Base-by-base conservation (phyloP, 2,113 vertebrate species). In the Triplophysa tibetana region DNA sequence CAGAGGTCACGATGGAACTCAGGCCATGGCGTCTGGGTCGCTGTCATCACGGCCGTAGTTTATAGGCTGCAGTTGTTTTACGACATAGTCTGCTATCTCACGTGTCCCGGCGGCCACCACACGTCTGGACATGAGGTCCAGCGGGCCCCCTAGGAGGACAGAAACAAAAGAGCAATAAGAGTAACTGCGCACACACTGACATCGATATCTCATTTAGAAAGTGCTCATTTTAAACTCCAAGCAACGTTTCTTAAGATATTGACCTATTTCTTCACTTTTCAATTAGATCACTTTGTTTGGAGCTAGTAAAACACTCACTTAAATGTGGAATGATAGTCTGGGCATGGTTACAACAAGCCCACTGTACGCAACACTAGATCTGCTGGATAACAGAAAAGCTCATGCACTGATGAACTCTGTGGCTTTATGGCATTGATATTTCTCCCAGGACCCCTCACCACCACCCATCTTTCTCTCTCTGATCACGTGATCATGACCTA, bases 81-180 rank as follows among this genome's bases (percentile, higher is more conserved):
- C 93, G 79, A 96, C 90, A 84, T 92, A 90, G 77, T 80, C 86
- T 0, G 95, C 95, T 89, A 96, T 90, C 86, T 95, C 93, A 26
- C 78, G 87, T 2, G 94, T 94, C 69, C 95, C 93, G 0, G 95
- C 95, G 24, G 95, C 95, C n/a, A 96, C 83, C 64, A 96, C 94
- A 62, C 94, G 90, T 78, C 95, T 93, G 19, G 95, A 94, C 95
- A 96, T 96, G 38, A 96, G 93, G 85, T 96, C 95, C 26, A 96
- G 89, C 60, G 95, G 93, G 69, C 93, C 94, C 3, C 95, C 95
- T 96, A 86, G 38, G 60, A 89, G 38, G 56, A 89, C 84, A 82
- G 86, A 52, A 92, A 5, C 68, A 56, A 23, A 10, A 70, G 1
- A 72, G 17, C n/a, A 21, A 21, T 58, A n/a, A 10, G 54, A 9